Evolutionary conservation across 2,113 vertebrate genomes (phyloP).

Genomic region (Dendropsophus ebraccatus): DNA sequence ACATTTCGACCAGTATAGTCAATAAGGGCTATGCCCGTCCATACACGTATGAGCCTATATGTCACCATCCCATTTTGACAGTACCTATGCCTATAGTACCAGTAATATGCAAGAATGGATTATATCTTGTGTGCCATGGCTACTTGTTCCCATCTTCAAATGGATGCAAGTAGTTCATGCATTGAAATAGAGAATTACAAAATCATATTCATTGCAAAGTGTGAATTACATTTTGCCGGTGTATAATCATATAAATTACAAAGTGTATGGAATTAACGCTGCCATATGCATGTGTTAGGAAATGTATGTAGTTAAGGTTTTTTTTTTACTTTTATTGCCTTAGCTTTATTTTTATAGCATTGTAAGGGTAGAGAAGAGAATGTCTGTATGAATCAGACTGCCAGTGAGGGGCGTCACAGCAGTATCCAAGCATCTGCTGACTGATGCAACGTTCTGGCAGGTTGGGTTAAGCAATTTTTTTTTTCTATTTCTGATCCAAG

Average conservation of each 20-base stretch:
- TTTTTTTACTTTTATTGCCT: not conserved
- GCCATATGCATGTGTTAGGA: not conserved
- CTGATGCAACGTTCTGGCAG: slow-evolving; percentile 14
- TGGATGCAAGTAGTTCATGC: not conserved
- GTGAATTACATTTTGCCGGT: not conserved
- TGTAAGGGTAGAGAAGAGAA: not conserved
- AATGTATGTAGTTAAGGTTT: too few species aligned
- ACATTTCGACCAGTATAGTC: too few species aligned
- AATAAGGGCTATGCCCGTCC: too few species aligned
- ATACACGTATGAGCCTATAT: too few species aligned
- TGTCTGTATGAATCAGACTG: not conserved
- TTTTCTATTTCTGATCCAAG: slow-evolving; percentile 17
- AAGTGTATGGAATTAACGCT: not conserved
- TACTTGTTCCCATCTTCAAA: not conserved
- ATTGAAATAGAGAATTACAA: not conserved
- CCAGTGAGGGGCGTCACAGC: slow-evolving; percentile 5
- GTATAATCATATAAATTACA: not conserved
- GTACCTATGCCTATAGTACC: not conserved
- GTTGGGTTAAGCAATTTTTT: slow-evolving; percentile 33
- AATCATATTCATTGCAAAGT: not conserved
- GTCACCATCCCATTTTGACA: too few species aligned
- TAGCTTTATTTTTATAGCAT: not conserved
- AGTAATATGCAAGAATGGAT: not conserved
- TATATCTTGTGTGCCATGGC: not conserved
- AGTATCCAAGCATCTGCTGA: slow-evolving; percentile 33